Percentiles rank a stretch among this genome's conserved stretches.
phyloP scores from a whole-genome alignment of 2,113 vertebrate species.

The Petaurus breviceps region DNA sequence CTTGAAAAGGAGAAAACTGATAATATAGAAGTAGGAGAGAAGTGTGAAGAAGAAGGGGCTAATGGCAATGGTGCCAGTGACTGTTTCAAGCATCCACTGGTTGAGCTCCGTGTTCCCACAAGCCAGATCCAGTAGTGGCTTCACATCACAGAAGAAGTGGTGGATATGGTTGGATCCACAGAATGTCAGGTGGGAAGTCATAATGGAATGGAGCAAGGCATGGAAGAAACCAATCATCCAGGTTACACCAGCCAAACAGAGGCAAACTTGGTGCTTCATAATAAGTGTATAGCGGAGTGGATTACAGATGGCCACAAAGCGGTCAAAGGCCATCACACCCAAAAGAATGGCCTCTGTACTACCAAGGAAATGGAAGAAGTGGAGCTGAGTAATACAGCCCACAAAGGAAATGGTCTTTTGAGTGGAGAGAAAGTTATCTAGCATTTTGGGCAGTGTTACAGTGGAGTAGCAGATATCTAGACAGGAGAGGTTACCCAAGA shows the following conservation, averaged over 20 bases:
- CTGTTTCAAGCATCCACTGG: constrained; percentile 43
- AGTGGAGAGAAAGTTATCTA: constrained; percentile 38
- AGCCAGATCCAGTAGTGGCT: constrained; percentile 60
- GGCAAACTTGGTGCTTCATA: constrained; percentile 41
- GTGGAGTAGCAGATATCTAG: constrained; percentile 63
- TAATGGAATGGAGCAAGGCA: constrained; percentile 40
- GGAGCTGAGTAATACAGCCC: constrained; percentile 64
- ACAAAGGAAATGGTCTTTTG: constrained; percentile 58
- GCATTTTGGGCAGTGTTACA: constrained; percentile 56
- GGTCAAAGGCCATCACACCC: constrained; percentile 66
- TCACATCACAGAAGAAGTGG: constrained; percentile 72
- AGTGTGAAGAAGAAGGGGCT: constrained; percentile 57
- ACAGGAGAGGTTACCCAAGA: constrained; percentile 68
- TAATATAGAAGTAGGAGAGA: constrained; percentile 65
- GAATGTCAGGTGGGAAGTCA: constrained; percentile 54
- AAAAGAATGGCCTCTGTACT: constrained; percentile 61
- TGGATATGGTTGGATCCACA: constrained; percentile 35
- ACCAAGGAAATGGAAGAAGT: constrained; percentile 68
- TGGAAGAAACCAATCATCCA: constrained; percentile 60
- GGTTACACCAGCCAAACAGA: constrained; percentile 19
- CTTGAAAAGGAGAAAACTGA: constrained; percentile 50
- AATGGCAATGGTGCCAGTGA: constrained; percentile 59
- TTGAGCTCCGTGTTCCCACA: constrained; percentile 49
- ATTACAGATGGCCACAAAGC: constrained; percentile 59
- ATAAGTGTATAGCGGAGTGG: constrained; percentile 45